Base-by-base conservation (phyloP, 1,140 invertebrate species). In the Nasonia vitripennis region DNA sequence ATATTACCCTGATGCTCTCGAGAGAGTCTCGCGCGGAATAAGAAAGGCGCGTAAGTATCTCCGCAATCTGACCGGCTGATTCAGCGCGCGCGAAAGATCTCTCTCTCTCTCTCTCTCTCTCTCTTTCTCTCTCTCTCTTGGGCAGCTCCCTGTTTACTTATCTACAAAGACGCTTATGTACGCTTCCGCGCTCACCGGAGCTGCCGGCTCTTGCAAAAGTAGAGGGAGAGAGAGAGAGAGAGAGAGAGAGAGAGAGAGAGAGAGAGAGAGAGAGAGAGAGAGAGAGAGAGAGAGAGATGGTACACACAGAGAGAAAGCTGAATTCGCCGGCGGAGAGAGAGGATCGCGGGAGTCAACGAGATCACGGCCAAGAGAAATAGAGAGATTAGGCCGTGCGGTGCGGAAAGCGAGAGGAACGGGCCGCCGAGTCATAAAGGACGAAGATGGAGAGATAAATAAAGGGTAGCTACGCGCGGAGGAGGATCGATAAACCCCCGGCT, bases 401-500 rank as follows among this genome's bases (percentile, higher is more conserved):
- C 9, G 70, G 68, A 55, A 55, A 5, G 51, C 51, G 4, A 20
- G 55, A 27, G 70, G 27, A 27, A 23, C 27, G 34, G 37, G 17
- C 73, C 71, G 71, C 3, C 73, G 73, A 71, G 70, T 71, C 70
- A 71, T 71, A 71, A 71, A 71, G 68, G 31, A 34, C 27, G 68
- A 71, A 71, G 68, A 71, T 34, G 68, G 11, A 27, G 68, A 71
- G 68, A 71, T 71, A 71, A 71, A 71, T 71, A 71, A 27, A 55
- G 68, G n/a, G 27, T 5, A 4, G 3, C 10, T 12, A 2, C 20
- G 34, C n/a, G 17, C 11, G 31, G 31, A 80, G 14, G 79, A 17
- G 79, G 80, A 81, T 81, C 80, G 70, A 81, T 83, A 83, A 75
- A 71, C 48, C 55, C 48, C 27, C 27, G 1, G 45, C 14, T 45